Conservation (phyloP, 2,888 invertebrate species). For the Eledona agricola region DNA sequence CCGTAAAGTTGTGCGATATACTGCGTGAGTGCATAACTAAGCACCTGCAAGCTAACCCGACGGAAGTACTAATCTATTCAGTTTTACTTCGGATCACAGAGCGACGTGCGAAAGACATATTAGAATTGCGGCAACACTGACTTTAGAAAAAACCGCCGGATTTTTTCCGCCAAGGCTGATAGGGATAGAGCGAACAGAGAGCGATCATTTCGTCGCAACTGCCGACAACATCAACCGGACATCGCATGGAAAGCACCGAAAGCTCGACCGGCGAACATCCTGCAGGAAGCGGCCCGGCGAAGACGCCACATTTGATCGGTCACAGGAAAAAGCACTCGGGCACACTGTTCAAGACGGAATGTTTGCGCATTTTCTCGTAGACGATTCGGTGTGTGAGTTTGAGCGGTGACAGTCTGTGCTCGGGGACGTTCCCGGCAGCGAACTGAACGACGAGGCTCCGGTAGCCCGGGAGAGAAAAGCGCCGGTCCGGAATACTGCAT, state of each 20-base stretch:
- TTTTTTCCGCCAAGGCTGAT: slow-evolving; percentile 55
- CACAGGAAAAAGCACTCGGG: slow-evolving; percentile 4
- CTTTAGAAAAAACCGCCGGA: slow-evolving; percentile 11
- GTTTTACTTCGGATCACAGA: slow-evolving; percentile 41
- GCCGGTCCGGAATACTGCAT: slow-evolving; percentile 63
- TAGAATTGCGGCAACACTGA: slow-evolving; percentile 25
- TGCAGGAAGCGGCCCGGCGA: slow-evolving; percentile 7
- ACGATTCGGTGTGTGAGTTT: slow-evolving; percentile 25
- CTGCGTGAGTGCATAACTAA: slow-evolving; percentile 39
- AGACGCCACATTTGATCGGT: slow-evolving; percentile 3
- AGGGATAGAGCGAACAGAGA: slow-evolving; percentile 46
- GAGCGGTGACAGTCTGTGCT: slow-evolving; percentile 44
- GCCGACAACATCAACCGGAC: slow-evolving; percentile 30
- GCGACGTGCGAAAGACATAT: slow-evolving; percentile 42
- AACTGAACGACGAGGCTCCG: slow-evolving; percentile 55
- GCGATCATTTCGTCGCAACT: slow-evolving; percentile 39
- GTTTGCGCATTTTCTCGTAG: slow-evolving; percentile 10
- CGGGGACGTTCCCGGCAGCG: slow-evolving; percentile 57
- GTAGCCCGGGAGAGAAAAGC: slow-evolving; percentile 63
- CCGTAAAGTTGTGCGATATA: slow-evolving; percentile 42
- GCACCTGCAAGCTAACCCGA: slow-evolving; percentile 39
- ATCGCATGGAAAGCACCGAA: slow-evolving; percentile 35
- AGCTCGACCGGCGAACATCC: slow-evolving; percentile 26
- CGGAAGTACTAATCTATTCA: slow-evolving; percentile 32
- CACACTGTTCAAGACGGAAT: slow-evolving; percentile 30